Conservation (phyloP, 1,140 invertebrate genomes). For the Notospermus geniculatus region DNA sequence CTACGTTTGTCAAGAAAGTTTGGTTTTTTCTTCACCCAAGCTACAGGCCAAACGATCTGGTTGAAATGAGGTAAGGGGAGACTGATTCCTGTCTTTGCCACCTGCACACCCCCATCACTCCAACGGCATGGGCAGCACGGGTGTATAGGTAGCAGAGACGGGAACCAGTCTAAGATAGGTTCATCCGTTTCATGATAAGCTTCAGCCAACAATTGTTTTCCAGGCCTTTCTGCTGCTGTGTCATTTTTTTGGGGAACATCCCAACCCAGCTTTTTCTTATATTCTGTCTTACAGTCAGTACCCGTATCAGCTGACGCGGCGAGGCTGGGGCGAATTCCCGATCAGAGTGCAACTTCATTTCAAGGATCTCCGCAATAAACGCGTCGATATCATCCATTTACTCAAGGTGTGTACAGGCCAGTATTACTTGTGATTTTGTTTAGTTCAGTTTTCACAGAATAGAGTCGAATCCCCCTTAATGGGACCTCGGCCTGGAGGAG, state of each 20-base stretch:
- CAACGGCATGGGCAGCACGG: too few relatives aligned
- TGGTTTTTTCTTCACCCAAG: constrained; percentile 80
- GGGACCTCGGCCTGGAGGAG: too few relatives aligned
- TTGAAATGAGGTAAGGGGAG: constrained; percentile 70
- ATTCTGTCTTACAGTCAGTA: constrained; percentile 59
- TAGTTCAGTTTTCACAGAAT: too few relatives aligned
- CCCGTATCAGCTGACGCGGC: constrained; percentile 78
- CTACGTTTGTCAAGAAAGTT: constrained; percentile 70
- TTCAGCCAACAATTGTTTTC: constrained; percentile 3
- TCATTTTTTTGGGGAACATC: too few relatives aligned
- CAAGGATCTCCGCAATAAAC: constrained; percentile 70
- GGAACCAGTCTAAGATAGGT: too few relatives aligned
- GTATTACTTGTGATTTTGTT: too few relatives aligned
- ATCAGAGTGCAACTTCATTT: constrained; percentile 79
- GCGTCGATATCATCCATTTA: constrained; percentile 76
- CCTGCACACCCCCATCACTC: too few relatives aligned
- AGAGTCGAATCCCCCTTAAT: too few relatives aligned
- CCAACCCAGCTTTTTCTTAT: too few relatives aligned
- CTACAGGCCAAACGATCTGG: constrained; percentile 82
- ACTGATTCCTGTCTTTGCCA: background rate
- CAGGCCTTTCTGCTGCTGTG: constrained; percentile 17
- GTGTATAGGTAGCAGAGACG: too few relatives aligned
- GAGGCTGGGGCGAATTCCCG: constrained; percentile 91
- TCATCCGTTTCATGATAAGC: background rate
- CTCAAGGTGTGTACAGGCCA: constrained; percentile 68